phyloP scores from a whole-genome alignment of 2,113 vertebrate genomes.

The Etheostoma spectabile region DNA sequence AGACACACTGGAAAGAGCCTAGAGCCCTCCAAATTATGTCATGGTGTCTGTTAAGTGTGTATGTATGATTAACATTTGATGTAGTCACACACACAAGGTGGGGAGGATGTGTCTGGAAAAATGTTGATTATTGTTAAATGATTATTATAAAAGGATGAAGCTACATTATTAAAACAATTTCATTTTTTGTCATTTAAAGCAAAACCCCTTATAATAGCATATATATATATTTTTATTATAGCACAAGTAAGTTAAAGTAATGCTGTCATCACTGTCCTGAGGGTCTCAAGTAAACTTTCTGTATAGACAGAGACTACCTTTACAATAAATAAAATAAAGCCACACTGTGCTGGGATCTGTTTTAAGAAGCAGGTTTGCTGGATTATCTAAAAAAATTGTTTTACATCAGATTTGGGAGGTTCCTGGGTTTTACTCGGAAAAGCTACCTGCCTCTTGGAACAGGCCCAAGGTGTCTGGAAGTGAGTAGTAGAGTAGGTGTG shows the following conservation, averaged over 20 bases:
- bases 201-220: no score
- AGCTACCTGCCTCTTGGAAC: not conserved
- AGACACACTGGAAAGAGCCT: conserved; percentile 61
- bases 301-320: not conserved
- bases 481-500: conserved; percentile 56
- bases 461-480: conserved; percentile 39
- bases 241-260: not conserved
- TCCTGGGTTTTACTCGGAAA: not conserved
- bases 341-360: not conserved
- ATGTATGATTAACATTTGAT: conserved; percentile 39
- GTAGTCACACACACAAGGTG: conserved; percentile 1
- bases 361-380: not conserved
- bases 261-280: not conserved
- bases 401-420: not conserved
- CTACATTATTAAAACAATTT: not conserved
- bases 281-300: not conserved
- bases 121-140: conserved; percentile 16
- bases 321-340: not conserved
- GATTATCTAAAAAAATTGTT: not conserved
- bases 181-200: no score
- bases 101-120: conserved; percentile 35
- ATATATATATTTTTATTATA: no score
- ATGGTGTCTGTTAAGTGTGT: conserved; percentile 61
- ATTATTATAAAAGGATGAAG: not conserved
- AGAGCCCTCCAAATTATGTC: conserved; percentile 62